phyloP scores from a whole-genome alignment of 2,113 vertebrate genomes.

The Chaetops frenatus region DNA sequence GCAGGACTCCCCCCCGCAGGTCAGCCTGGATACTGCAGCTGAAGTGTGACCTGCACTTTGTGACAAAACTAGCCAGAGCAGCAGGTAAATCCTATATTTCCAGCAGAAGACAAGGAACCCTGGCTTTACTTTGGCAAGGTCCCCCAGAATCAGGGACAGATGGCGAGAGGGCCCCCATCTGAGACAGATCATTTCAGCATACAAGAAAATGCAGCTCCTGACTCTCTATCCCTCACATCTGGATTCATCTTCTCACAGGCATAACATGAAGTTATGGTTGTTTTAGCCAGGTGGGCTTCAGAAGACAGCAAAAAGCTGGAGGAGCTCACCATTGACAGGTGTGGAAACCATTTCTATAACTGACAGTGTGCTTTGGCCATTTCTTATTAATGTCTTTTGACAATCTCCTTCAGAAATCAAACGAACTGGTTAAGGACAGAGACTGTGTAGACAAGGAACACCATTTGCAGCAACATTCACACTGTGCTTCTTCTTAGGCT shows the following conservation, averaged over 20 bases:
- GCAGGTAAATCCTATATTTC: not conserved
- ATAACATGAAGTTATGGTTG: not conserved
- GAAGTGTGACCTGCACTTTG: not conserved
- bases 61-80: not conserved
- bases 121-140: not conserved
- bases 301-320: not conserved
- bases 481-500: not conserved
- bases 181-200: not conserved
- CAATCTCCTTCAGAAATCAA: not conserved
- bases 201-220: not conserved
- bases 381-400: not conserved
- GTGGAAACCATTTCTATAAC: not conserved
- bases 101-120: not conserved
- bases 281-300: not conserved
- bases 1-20: conserved; percentile 35
- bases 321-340: not conserved
- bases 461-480: not conserved
- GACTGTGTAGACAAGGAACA: not conserved
- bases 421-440: not conserved
- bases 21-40: conserved; percentile 24
- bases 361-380: not conserved
- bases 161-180: not conserved
- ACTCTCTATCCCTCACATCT: not conserved
- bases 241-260: not conserved
- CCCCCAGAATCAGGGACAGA: not conserved